A percentile compares a stretch with the other conserved stretches of the same genome.
These are phyloP conservation scores for Columbina picui DNA, from an alignment of 2,113 vertebrate genomes.

Conservation along the genomic window DNA sequence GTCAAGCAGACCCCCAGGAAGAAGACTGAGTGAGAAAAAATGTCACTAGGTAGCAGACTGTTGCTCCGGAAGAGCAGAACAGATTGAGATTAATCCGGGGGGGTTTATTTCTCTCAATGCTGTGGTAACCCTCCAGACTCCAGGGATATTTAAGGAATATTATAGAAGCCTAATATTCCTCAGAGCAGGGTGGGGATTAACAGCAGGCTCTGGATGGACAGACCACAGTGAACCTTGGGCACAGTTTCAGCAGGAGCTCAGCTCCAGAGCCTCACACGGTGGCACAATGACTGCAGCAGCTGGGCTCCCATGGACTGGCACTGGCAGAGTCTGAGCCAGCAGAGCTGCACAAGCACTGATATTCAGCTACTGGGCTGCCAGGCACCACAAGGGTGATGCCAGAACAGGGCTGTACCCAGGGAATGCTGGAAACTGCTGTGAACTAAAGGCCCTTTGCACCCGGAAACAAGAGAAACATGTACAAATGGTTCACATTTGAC, in stretches of 20 bases:
- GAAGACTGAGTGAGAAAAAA: background rate
- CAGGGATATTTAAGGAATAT: background rate
- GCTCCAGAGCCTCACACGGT: background rate
- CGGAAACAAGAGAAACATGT: rapidly evolving
- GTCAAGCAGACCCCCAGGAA: background rate
- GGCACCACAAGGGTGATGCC: background rate
- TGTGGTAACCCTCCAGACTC: background rate
- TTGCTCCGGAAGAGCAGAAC: background rate
- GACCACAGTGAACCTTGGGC: rapidly evolving
- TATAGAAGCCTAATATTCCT: background rate
- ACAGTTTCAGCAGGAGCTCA: background rate
- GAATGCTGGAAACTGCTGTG: background rate
- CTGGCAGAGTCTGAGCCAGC: background rate
- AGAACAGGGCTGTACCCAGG: background rate
- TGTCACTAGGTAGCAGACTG: background rate
- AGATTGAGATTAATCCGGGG: background rate
- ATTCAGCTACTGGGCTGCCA: background rate
- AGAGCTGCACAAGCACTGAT: background rate
- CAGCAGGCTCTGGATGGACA: background rate
- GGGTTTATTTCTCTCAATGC: background rate
- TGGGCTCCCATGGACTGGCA: background rate
- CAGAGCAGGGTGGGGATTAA: background rate
- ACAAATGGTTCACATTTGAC: background rate
- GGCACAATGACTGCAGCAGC: background rate
- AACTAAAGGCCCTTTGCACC: background rate